Base-by-base conservation (phyloP, 2,888 invertebrate genomes). In the Thumatha senex region DNA sequence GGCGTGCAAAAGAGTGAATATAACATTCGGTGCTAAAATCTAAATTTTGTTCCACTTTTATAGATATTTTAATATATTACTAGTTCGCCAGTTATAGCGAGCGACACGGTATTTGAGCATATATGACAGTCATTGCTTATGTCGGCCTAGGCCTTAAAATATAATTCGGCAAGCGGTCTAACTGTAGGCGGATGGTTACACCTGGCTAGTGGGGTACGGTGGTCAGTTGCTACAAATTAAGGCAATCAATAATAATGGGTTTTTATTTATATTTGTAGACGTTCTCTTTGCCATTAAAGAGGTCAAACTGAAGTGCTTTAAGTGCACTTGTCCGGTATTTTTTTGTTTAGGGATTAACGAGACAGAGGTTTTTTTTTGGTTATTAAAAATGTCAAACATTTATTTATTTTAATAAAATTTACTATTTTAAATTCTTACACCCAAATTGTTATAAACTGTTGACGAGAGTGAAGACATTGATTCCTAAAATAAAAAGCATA, bases 111-210 rank as follows among this genome's bases (percentile, higher is more conserved):
- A 2, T 24, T 8, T 47, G 46, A 9, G 11, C 40, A 47, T 47
- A 15, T 47, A 7, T 40, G 46, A 40, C 46, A 40, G 11, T 31
- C 29, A 13, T 40, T 14, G 35, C 35, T 29, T 11, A 29, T 11
- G 33, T 11, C 24, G 46, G 33, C 46, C 33, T 40, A 33, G 10
- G 18, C 18, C 18, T 24, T 24, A 24, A n/a, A n/a, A n/a, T n/a
- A n/a, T 5, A 47, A 47, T 47, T 47, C 33, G 18, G 45, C 45
- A 15, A 38, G 13, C 29, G 30, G 15, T 15, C 45, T 45, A 45
- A 45, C 45, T 45, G 45, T 36, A 45, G 45, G 14, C 45, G 29
- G 36, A 1, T 30, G 13, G 24, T 12, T 44, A 1, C 29, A 8
- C n/a, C 31, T 31, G 31, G 24, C 18, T n/a, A 24, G n/a, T 24